Evolutionary conservation across 64 coral and sea anemone species (phyloP), one percentile per base, ranked within the genome.

Genomic region (Stichodactyla helianthus): DNA sequence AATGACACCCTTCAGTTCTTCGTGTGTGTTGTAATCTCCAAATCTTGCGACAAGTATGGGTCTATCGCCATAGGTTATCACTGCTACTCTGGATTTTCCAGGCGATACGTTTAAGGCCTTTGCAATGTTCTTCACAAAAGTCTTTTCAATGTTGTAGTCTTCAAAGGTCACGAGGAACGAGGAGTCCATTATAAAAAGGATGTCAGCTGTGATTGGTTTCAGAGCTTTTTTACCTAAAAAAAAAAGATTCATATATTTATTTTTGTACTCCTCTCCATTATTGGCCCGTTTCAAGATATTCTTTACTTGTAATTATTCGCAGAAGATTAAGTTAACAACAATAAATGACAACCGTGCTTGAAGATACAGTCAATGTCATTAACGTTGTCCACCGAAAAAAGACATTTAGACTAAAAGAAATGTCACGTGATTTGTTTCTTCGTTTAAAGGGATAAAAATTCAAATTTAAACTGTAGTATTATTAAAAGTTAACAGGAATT

Each of bases 171-270:
- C 89, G 17, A 27, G 31, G 52, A 27, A 50, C 1, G 93, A 95
- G 16, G 93, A 86, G 60, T 95, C 93, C 74, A 95, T 8, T 6
- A 95, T 83, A 77, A 95, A 95, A 20, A 92, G 83, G 44, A 95
- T 85, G 84, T 95, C 93, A 8, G 87, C 79, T 31, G 27, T 23
- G 7, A 85, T 9, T 14, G 77, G 22, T 82, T 23, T 79, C 35
- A 79, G 67, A 50, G 77, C 86, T 27, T 79, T 62, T 23, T 51
- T 53, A 76, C 81, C 90, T 89, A 16, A 57, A 82, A 52, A 16
- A 25, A 86, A 27, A 76, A 10, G 8, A 89, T 64, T 6, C 22
- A 53, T 19, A 68, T n/a, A 68, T 44, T 44, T 44, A 44, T 44
- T 44, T 44, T 44, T 44, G 35, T 44, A 2, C 2, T 44, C 35